These are phyloP conservation scores for Chunga burmeisteri DNA, from an alignment of 2,113 vertebrate species.

Conservation along the genomic window DNA sequence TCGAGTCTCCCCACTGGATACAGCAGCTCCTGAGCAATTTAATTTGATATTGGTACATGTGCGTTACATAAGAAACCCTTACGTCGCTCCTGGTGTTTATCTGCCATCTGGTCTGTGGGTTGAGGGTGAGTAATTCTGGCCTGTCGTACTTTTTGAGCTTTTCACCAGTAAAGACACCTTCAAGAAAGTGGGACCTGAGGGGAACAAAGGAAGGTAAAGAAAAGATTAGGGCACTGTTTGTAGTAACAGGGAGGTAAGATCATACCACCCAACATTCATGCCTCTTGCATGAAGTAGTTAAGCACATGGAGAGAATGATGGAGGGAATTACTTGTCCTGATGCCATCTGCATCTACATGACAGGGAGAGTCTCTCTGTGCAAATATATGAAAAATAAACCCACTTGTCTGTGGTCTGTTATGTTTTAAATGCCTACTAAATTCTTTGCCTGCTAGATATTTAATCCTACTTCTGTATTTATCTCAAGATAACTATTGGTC, in stretches of 20 bases:
- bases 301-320: background rate
- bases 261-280: background rate
- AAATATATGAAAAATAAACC: background rate
- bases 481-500: background rate
- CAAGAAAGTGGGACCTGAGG: conserved; percentile 86
- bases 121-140: conserved; percentile 76
- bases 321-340: background rate
- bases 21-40: background rate
- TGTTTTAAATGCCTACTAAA: background rate
- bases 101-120: conserved; percentile 77
- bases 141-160: conserved; percentile 74
- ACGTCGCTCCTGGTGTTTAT: conserved; percentile 79
- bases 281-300: background rate
- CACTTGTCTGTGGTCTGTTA: background rate
- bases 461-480: background rate
- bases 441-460: background rate
- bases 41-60: background rate
- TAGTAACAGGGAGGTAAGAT: background rate
- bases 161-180: conserved; percentile 78
- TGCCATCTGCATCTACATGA: background rate
- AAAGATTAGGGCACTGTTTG: background rate
- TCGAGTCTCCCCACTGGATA: background rate
- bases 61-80: background rate
- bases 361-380: background rate
- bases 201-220: background rate